Conservation (phyloP, 2,797 vertebrate species). For the Danionella dracula region DNA sequence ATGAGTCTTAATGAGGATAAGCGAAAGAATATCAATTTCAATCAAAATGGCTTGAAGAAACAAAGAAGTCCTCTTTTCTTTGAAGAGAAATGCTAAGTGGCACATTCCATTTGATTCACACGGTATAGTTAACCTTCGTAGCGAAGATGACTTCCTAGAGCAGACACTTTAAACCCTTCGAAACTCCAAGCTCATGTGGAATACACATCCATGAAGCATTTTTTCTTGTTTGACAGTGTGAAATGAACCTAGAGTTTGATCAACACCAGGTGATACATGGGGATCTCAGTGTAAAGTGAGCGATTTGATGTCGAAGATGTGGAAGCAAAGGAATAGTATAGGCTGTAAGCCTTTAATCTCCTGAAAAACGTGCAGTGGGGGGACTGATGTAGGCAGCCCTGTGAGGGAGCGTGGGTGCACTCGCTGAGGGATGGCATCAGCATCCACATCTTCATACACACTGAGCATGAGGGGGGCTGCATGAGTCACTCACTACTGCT, state of each 20-base stretch:
- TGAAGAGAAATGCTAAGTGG: constrained; percentile 32
- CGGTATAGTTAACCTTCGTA: constrained; percentile 1
- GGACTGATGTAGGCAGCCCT: neutral
- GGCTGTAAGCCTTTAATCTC: constrained; percentile 10
- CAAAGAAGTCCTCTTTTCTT: constrained; percentile 21
- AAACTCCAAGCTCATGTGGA: neutral
- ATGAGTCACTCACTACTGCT: constrained; percentile 29
- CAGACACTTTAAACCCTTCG: neutral
- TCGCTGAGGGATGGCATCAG: constrained; percentile 44
- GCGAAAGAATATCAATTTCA: constrained; percentile 44
- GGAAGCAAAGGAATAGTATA: constrained; percentile 6
- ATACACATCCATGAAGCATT: neutral
- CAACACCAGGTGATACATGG: neutral
- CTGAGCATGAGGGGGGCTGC: constrained; percentile 31
- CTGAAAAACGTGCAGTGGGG: neutral
- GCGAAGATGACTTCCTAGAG: neutral
- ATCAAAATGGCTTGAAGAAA: constrained; percentile 20
- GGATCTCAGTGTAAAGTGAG: neutral
- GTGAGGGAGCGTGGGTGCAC: constrained; percentile 46
- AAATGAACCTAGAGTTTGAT: neutral
- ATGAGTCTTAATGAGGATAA: constrained; percentile 48
- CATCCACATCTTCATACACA: constrained; percentile 26
- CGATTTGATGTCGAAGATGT: constrained; percentile 5
- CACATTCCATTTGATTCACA: neutral
- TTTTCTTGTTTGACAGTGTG: neutral